These are phyloP conservation scores for Gopherus evgoodei DNA, from an alignment of 2,113 vertebrate genomes.

Conservation along the genomic window DNA sequence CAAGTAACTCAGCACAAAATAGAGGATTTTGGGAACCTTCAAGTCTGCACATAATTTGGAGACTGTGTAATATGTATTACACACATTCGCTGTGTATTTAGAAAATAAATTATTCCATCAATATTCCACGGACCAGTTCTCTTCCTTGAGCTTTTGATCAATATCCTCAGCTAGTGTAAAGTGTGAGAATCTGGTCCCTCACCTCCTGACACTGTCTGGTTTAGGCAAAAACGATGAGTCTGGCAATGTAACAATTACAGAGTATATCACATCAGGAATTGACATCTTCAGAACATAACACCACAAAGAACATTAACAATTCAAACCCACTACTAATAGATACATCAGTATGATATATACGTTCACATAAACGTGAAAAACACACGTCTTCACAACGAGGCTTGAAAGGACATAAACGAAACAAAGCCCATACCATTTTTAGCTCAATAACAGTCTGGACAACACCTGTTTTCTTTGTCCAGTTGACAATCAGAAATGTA, in stretches of 20 bases:
- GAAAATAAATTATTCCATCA: not conserved
- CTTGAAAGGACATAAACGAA: not conserved
- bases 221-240: rapidly evolving
- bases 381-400: not conserved
- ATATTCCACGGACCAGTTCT: not conserved
- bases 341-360: rapidly evolving
- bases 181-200: not conserved
- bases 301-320: not conserved
- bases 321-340: not conserved
- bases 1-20: not conserved
- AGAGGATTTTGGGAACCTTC: not conserved
- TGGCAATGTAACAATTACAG: not conserved
- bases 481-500: not conserved
- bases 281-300: not conserved
- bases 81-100: not conserved
- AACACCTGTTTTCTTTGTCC: not conserved
- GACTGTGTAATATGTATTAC: not conserved
- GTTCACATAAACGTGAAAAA: not conserved
- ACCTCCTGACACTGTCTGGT: not conserved
- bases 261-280: not conserved
- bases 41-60: not conserved
- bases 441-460: not conserved
- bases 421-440: not conserved
- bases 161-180: not conserved
- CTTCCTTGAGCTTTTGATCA: not conserved